phyloP scores from a whole-genome alignment of 2,888 invertebrate genomes.

The Atethmia centrago region DNA sequence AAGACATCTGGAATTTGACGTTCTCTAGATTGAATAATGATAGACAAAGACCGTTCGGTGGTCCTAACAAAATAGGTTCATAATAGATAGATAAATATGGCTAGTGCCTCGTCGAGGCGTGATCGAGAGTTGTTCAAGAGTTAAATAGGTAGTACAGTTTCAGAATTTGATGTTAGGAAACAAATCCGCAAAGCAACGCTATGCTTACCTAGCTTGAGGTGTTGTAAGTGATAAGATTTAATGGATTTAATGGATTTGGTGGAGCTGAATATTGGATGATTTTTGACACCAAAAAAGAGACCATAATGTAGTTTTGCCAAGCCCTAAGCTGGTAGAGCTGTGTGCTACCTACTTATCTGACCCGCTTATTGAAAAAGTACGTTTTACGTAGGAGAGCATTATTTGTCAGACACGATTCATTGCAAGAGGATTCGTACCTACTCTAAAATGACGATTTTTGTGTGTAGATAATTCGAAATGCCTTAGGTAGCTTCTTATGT shows the following conservation, averaged over 20 bases:
- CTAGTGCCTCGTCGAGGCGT: conserved; percentile 49
- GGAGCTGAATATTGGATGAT: not conserved
- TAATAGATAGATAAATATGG: conserved; percentile 56
- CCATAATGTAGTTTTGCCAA: not conserved
- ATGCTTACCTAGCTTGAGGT: conserved; percentile 16
- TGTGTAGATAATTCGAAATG: too few species aligned
- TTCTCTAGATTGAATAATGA: conserved; percentile 77
- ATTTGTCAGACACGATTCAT: not conserved
- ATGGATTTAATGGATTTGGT: too few species aligned
- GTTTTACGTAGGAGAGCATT: not conserved
- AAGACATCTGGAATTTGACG: conserved; percentile 62
- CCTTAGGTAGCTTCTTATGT: not conserved
- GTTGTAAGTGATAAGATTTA: conserved; percentile 34
- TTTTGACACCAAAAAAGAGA: not conserved
- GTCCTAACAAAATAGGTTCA: conserved; percentile 59
- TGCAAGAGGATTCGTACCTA: not conserved
- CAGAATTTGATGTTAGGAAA: conserved; percentile 58
- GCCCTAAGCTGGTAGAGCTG: not conserved
- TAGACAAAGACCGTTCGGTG: conserved; percentile 65
- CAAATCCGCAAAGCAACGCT: conserved; percentile 24
- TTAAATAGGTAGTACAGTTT: conserved; percentile 48
- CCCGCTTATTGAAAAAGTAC: not conserved
- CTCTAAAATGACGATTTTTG: not conserved
- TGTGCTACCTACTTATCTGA: not conserved
- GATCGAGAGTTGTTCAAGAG: conserved; percentile 56